Conservation (phyloP, 2,888 invertebrate species). For the Cataglyphis altisquamis region DNA sequence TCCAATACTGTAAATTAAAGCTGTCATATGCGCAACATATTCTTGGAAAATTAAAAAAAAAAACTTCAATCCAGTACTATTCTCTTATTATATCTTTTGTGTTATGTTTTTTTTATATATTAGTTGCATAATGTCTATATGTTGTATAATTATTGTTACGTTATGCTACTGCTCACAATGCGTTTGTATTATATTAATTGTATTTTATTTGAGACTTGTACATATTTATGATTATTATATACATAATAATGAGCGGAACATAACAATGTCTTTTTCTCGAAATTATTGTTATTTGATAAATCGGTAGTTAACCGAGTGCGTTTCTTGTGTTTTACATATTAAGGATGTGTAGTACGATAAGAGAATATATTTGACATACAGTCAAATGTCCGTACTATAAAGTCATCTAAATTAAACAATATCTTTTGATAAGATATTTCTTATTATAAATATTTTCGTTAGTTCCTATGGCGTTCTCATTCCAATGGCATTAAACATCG, state of each 20-base stretch:
- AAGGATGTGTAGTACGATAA: slow-evolving; percentile 31
- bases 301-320: slow-evolving; percentile 39
- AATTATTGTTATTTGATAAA: slow-evolving; percentile 71
- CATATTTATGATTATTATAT: slow-evolving; percentile 68
- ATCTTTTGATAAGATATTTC: not conserved
- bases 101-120: slow-evolving; percentile 73
- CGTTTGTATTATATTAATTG: slow-evolving; percentile 73
- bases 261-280: slow-evolving; percentile 23
- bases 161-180: slow-evolving; percentile 59
- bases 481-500: not conserved
- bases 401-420: not conserved
- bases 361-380: slow-evolving; percentile 58
- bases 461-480: not conserved
- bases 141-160: slow-evolving; percentile 75
- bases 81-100: slow-evolving; percentile 68
- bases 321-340: slow-evolving; percentile 12
- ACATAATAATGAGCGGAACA: slow-evolving; percentile 41
- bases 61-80: slow-evolving; percentile 23
- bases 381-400: not conserved
- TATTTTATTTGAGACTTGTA: slow-evolving; percentile 70
- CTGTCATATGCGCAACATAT: slow-evolving; percentile 23
- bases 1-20: slow-evolving; percentile 1
- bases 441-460: not conserved
- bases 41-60: slow-evolving; percentile 15
- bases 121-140: slow-evolving; percentile 37